Evolutionary conservation across 2,113 vertebrate species (phyloP).

Genomic region (Urocolius indicus): DNA sequence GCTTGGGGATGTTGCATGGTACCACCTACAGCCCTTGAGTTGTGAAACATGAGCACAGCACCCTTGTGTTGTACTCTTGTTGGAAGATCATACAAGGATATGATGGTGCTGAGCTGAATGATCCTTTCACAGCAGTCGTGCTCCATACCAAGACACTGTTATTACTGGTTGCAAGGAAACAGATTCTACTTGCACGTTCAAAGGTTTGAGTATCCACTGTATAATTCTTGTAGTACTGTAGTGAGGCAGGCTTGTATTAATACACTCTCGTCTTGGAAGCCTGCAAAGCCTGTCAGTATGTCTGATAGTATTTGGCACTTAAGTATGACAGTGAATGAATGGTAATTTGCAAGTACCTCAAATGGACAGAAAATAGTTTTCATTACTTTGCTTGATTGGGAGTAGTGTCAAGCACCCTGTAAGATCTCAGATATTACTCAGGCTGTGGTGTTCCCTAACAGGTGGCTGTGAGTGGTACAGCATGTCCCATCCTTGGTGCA

Average conservation of each 20-base stretch:
- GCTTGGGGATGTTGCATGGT: neutral
- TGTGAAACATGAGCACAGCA: accelerated
- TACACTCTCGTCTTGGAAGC: conserved; percentile 64
- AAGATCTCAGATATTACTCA: conserved; percentile 17
- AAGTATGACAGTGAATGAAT: conserved; percentile 68
- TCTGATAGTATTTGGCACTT: conserved; percentile 69
- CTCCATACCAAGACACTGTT: neutral
- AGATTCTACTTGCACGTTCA: neutral
- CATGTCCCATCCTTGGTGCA: neutral
- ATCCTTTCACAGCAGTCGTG: neutral
- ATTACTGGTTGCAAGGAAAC: neutral
- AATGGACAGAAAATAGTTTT: conserved; percentile 71
- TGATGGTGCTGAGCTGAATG: neutral
- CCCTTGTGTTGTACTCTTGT: neutral
- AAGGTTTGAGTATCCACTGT: conserved; percentile 1
- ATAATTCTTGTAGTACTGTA: conserved; percentile 20
- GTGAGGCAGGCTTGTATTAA: conserved; percentile 60
- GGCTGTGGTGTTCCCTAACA: conserved; percentile 28
- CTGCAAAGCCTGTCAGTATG: conserved; percentile 61
- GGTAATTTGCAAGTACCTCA: conserved; percentile 68
- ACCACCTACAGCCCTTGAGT: neutral
- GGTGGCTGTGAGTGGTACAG: conserved; percentile 36
- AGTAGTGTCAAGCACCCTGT: conserved; percentile 39
- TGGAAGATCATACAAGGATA: neutral
- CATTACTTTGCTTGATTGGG: conserved; percentile 66